phyloP scores from a whole-genome alignment of 2,113 vertebrate species.

The Mus spicilegus region DNA sequence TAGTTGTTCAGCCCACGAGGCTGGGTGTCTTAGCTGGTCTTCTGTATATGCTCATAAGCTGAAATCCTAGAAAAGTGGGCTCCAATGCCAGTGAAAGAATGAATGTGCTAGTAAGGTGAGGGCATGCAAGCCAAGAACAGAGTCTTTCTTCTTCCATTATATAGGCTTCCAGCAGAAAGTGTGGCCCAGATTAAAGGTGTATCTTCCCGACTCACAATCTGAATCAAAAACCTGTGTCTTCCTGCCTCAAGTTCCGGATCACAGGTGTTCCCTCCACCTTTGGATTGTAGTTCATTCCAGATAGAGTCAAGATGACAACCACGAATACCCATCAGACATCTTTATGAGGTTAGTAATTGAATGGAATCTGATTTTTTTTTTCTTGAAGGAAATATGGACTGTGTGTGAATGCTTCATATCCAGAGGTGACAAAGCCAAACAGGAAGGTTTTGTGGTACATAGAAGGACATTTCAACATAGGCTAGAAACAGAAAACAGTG shows the following conservation, averaged over 20 bases:
- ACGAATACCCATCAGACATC: background rate
- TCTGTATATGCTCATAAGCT: background rate
- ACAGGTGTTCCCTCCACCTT: background rate
- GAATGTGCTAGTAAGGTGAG: background rate
- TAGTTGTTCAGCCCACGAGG: background rate
- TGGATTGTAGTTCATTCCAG: background rate
- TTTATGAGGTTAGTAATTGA: background rate
- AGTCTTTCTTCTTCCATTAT: background rate
- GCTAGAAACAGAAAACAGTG: background rate
- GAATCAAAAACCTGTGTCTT: background rate
- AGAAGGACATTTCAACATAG: background rate
- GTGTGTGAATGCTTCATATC: background rate
- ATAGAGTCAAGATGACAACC: background rate
- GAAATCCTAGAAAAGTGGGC: background rate
- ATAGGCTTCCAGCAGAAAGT: background rate
- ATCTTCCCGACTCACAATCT: background rate
- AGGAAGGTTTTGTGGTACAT: background rate
- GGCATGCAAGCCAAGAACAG: background rate
- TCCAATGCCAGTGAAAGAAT: background rate
- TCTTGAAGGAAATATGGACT: background rate
- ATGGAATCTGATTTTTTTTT: conserved; percentile 3
- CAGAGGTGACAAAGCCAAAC: background rate
- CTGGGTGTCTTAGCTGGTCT: background rate
- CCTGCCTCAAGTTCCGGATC: background rate
- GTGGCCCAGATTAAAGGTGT: background rate